Evolutionary conservation across 2,797 vertebrate species (phyloP).

Genomic region (Paguma larvata): DNA sequence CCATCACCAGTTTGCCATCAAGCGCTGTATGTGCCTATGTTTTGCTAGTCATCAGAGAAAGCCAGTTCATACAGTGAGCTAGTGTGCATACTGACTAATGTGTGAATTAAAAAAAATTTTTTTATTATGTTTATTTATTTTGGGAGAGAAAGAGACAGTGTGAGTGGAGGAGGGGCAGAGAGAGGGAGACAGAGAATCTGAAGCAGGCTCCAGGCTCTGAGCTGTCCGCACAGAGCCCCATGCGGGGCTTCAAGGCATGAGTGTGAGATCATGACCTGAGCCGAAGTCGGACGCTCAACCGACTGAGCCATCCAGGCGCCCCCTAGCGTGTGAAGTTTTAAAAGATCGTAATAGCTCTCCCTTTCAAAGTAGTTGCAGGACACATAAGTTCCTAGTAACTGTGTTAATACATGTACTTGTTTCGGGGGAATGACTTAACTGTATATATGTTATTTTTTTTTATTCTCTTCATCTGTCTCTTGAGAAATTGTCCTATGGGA

Average conservation of each 20-base stretch:
- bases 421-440: neutral
- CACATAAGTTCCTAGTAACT: neutral
- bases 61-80: neutral
- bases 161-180: too few relatives aligned
- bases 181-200: too few relatives aligned
- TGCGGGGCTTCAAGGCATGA: too few relatives aligned
- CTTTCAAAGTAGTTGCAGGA: neutral
- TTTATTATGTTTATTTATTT: too few relatives aligned
- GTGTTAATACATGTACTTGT: neutral
- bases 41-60: neutral
- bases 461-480: neutral
- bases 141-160: too few relatives aligned
- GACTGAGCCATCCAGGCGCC: too few relatives aligned
- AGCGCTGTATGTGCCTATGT: neutral
- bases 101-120: neutral
- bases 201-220: too few relatives aligned
- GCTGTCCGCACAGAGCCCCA: too few relatives aligned
- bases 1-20: neutral
- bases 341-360: neutral
- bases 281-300: too few relatives aligned
- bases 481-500: constrained; percentile 12
- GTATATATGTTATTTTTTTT: neutral
- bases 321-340: neutral
- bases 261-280: too few relatives aligned
- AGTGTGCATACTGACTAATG: neutral